Evolutionary conservation across 2,113 vertebrate genomes (phyloP).

Genomic region (Vidua chalybeata): DNA sequence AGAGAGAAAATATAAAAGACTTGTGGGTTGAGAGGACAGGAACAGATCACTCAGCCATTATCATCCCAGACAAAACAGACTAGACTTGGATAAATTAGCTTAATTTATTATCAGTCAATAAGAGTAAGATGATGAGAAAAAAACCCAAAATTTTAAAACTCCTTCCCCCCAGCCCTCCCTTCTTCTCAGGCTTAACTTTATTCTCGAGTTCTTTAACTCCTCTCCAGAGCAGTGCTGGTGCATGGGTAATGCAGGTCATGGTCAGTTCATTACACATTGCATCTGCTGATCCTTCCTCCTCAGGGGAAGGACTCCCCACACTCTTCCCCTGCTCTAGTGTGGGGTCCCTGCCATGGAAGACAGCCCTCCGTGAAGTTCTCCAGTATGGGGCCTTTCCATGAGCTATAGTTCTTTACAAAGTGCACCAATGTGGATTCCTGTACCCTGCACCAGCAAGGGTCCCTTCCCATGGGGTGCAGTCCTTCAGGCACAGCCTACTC

Average conservation of each 20-base stretch:
- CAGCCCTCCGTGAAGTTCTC: neutral
- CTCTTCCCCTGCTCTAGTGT: neutral
- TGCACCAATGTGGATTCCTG: neutral
- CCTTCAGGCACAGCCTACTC: neutral
- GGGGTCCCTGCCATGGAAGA: neutral
- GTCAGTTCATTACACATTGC: neutral
- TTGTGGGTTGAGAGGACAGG: rapidly evolving
- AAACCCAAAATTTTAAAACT: neutral
- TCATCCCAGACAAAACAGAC: neutral
- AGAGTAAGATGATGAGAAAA: neutral
- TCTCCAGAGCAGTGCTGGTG: neutral
- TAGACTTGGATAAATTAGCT: neutral
- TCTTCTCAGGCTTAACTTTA: neutral
- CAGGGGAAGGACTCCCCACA: neutral
- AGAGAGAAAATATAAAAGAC: neutral
- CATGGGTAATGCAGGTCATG: neutral
- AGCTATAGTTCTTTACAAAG: neutral
- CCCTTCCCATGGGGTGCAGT: neutral
- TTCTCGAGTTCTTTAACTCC: neutral
- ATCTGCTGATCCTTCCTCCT: neutral
- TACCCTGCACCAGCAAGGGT: neutral
- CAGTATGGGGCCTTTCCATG: neutral
- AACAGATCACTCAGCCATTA: neutral
- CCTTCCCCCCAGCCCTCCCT: neutral
- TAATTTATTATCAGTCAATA: neutral